phyloP scores from a whole-genome alignment of 2,797 vertebrate species.

The Tympanoctomys barrerae region DNA sequence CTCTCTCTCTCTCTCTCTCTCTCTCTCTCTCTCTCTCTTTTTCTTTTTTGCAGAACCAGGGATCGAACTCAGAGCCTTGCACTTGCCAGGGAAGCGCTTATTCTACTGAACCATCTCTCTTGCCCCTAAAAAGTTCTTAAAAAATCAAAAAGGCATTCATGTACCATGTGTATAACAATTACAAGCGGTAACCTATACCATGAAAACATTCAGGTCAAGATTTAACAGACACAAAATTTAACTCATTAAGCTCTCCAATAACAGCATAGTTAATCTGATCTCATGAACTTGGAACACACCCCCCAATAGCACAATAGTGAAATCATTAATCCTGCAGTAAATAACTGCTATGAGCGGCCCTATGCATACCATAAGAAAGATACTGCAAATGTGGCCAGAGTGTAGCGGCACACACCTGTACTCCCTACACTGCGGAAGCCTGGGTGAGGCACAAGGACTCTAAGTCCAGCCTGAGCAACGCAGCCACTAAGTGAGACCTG shows the following conservation, averaged over 20 bases:
- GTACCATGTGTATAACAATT: not conserved
- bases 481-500: not conserved
- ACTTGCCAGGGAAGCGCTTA: no score
- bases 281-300: not conserved
- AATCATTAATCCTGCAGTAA: not conserved
- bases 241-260: not conserved
- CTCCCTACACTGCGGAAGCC: not conserved
- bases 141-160: not conserved
- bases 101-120: no score
- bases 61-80: no score
- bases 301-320: not conserved
- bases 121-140: no score
- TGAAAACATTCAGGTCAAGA: not conserved
- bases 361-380: not conserved
- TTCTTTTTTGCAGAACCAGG: no score
- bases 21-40: no score
- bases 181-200: not conserved
- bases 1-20: no score
- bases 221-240: not conserved
- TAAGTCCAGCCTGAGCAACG: not conserved
- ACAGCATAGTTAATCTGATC: not conserved
- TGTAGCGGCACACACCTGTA: not conserved
- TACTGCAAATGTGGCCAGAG: not conserved
- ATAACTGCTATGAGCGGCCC: not conserved
- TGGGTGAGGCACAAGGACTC: not conserved